These are phyloP conservation scores for Cantharis flavilabris DNA, from an alignment of 2,888 invertebrate species.

Conservation along the genomic window DNA sequence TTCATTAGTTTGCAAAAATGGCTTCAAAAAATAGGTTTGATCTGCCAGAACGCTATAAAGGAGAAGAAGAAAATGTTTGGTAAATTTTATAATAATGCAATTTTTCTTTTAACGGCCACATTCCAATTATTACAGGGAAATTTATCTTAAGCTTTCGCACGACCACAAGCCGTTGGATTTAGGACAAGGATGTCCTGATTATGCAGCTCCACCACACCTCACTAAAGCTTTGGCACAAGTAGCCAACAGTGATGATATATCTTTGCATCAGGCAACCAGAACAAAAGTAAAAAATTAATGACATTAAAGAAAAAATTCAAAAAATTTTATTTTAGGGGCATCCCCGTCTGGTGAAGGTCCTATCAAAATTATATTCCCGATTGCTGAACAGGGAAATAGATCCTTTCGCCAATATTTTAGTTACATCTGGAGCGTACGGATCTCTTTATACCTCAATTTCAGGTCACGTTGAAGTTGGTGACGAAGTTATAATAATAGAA, in stretches of 20 bases:
- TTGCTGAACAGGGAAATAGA: constrained; percentile 76
- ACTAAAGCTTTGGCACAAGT: background rate
- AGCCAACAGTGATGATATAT: constrained; percentile 47
- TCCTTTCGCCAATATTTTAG: constrained; percentile 82
- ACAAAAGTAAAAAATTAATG: background rate
- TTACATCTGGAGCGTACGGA: constrained; percentile 94
- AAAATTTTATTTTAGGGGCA: constrained; percentile 73
- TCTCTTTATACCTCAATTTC: constrained; percentile 82
- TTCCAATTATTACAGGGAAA: constrained; percentile 47
- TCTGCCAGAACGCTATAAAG: background rate
- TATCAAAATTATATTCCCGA: constrained; percentile 84
- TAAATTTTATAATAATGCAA: background rate
- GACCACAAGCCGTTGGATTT: constrained; percentile 89
- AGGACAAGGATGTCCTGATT: constrained; percentile 96
- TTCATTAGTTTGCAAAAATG: background rate
- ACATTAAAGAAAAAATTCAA: background rate
- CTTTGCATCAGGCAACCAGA: background rate
- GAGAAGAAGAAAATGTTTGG: background rate
- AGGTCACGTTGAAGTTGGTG: constrained; percentile 84
- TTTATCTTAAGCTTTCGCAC: constrained; percentile 81
- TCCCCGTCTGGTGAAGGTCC: constrained; percentile 81
- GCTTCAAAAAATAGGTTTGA: background rate
- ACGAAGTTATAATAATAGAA: constrained; percentile 95
- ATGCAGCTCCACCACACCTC: constrained; percentile 70
- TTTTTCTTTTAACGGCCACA: background rate